Conservation (phyloP, 2,113 vertebrate genomes). For the Ochotona princeps region DNA sequence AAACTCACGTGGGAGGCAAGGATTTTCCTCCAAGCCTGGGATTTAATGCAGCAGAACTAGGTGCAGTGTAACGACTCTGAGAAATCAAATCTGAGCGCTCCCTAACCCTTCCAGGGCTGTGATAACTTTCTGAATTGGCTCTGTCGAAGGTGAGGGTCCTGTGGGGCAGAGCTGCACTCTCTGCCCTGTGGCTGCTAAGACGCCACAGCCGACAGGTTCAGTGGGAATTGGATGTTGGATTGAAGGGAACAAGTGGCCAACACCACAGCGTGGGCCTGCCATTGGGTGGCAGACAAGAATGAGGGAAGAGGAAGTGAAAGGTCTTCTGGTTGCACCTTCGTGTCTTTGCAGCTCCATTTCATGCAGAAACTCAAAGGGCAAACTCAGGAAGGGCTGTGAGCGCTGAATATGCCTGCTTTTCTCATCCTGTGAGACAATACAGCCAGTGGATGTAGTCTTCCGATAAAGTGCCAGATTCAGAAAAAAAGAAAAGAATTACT, state of each 20-base stretch:
- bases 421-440: neutral
- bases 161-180: neutral
- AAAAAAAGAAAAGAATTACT: neutral
- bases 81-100: slow-evolving; percentile 62
- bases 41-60: slow-evolving; percentile 53
- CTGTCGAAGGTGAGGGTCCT: neutral
- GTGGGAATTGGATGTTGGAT: neutral
- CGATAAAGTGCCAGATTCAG: neutral
- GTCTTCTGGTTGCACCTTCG: neutral
- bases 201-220: neutral
- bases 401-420: neutral
- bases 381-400: neutral
- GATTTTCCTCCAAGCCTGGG: slow-evolving; percentile 4
- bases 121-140: slow-evolving; percentile 62
- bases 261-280: neutral
- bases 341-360: neutral
- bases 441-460: neutral
- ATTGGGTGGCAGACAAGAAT: no score
- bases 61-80: slow-evolving; percentile 31
- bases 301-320: neutral
- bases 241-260: slow-evolving; percentile 7
- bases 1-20: neutral
- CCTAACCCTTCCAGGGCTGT: neutral
- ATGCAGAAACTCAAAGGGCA: neutral
- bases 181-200: neutral